A percentile compares a stretch with the other conserved stretches of the same genome.
Evolutionary conservation across 2,888 invertebrate genomes (phyloP).

Genomic region (Hypomecis atomaria): DNA sequence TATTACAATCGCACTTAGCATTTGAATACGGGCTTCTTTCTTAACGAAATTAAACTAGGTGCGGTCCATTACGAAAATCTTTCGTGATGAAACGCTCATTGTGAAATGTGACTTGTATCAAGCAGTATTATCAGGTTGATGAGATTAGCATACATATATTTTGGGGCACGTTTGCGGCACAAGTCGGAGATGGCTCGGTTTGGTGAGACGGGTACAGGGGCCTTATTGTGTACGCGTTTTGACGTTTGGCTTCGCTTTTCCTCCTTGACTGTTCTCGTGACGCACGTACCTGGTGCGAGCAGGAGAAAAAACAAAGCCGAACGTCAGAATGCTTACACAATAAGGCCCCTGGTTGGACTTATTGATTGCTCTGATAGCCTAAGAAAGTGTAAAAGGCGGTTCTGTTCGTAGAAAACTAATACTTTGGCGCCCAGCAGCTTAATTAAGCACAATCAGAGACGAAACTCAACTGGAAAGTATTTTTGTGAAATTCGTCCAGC

Average conservation of each 20-base stretch:
- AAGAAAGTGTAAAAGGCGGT: background rate
- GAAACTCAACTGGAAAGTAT: too few species aligned
- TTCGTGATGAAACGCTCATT: slow-evolving; percentile 51
- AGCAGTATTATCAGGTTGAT: slow-evolving; percentile 42
- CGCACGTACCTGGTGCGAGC: too few species aligned
- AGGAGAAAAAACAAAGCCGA: too few species aligned
- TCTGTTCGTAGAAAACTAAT: too few species aligned
- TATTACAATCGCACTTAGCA: slow-evolving; percentile 48
- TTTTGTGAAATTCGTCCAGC: too few species aligned
- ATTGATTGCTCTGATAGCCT: slow-evolving; percentile 26
- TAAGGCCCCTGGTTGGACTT: too few species aligned
- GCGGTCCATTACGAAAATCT: slow-evolving; percentile 55
- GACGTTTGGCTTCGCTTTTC: too few species aligned
- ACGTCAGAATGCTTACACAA: too few species aligned
- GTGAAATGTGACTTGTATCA: slow-evolving; percentile 50
- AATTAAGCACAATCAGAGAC: too few species aligned
- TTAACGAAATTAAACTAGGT: slow-evolving; percentile 51
- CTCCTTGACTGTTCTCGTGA: too few species aligned
- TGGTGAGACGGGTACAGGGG: slow-evolving; percentile 30
- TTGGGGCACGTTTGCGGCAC: slow-evolving; percentile 55
- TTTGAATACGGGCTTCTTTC: slow-evolving; percentile 52
- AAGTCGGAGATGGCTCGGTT: slow-evolving; percentile 50
- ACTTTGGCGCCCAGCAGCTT: too few species aligned
- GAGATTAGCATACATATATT: slow-evolving; percentile 53
- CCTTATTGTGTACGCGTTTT: too few species aligned